Conservation (phyloP, 2,797 vertebrate species). For the Selene dorsalis region DNA sequence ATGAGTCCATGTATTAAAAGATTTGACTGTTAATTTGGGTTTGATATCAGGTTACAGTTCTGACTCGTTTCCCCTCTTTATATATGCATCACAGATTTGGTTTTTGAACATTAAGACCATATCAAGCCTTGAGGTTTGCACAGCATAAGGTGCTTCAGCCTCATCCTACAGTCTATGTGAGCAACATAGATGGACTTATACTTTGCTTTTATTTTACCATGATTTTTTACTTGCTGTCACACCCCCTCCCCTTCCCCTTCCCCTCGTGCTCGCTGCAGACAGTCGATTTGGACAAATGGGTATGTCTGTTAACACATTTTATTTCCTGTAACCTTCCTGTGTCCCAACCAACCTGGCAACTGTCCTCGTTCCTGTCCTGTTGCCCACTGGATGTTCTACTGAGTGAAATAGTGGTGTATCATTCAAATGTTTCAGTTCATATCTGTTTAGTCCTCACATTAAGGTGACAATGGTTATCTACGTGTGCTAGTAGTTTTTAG, state of each 20-base stretch:
- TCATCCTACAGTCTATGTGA: constrained; percentile 3
- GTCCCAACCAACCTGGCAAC: constrained; percentile 59
- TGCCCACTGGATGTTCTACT: constrained; percentile 59
- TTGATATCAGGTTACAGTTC: background rate
- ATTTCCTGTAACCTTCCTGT: constrained; percentile 70
- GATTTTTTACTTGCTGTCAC: constrained; percentile 62
- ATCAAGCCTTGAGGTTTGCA: background rate
- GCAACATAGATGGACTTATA: constrained; percentile 17
- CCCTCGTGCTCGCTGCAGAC: constrained; percentile 80
- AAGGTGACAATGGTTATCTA: background rate
- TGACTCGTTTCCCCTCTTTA: background rate
- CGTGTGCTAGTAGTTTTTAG: constrained; percentile 14
- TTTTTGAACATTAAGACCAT: background rate
- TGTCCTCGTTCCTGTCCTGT: constrained; percentile 70
- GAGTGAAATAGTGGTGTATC: constrained; percentile 64
- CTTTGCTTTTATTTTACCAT: constrained; percentile 46
- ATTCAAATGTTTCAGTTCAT: constrained; percentile 40
- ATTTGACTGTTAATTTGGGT: background rate
- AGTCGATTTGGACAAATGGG: constrained; percentile 88
- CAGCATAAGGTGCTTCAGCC: background rate
- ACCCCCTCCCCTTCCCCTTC: constrained; percentile 64
- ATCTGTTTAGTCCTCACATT: constrained; percentile 24
- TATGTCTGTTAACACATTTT: constrained; percentile 83
- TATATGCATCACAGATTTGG: background rate
- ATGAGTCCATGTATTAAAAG: background rate